Conservation (phyloP, 1,140 invertebrate species). For the Platyura marginata region DNA sequence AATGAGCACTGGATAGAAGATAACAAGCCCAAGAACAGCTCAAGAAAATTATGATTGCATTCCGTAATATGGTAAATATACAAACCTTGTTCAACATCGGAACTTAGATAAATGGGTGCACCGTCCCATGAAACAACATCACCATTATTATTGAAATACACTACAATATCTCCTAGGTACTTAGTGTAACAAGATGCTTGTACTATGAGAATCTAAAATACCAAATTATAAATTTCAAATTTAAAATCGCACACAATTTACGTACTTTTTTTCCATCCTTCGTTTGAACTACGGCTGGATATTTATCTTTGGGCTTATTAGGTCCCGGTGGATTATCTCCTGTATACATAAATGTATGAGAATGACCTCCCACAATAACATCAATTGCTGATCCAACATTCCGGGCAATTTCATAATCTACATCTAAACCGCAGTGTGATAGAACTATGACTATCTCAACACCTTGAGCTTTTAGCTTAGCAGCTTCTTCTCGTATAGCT, state of each 20-base stretch:
- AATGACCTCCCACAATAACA: slow-evolving; percentile 75
- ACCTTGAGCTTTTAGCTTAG: slow-evolving; percentile 34
- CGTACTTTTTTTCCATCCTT: slow-evolving; percentile 27
- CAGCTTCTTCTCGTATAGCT: slow-evolving; percentile 41
- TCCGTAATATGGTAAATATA: not conserved
- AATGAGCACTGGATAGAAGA: too few species aligned
- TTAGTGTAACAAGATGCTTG: slow-evolving; percentile 49
- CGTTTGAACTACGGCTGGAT: slow-evolving; percentile 45
- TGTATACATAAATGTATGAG: slow-evolving; percentile 57
- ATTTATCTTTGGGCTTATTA: slow-evolving; percentile 33
- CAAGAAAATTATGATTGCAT: not conserved
- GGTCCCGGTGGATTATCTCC: slow-evolving; percentile 31
- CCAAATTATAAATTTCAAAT: too few species aligned
- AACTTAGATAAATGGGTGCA: slow-evolving; percentile 53
- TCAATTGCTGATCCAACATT: slow-evolving; percentile 43
- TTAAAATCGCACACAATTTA: too few species aligned
- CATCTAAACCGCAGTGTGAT: slow-evolving; percentile 54
- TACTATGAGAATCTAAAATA: slow-evolving; percentile 45
- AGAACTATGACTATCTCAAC: slow-evolving; percentile 62
- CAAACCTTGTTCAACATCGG: slow-evolving; percentile 38
- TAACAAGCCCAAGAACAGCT: too few species aligned
- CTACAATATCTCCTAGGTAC: slow-evolving; percentile 53
- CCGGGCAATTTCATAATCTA: slow-evolving; percentile 49
- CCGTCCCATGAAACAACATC: slow-evolving; percentile 47
- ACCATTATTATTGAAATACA: slow-evolving; percentile 54